Evolutionary conservation across 1,140 invertebrate genomes (phyloP).

Genomic region (Agrypnia vestita): DNA sequence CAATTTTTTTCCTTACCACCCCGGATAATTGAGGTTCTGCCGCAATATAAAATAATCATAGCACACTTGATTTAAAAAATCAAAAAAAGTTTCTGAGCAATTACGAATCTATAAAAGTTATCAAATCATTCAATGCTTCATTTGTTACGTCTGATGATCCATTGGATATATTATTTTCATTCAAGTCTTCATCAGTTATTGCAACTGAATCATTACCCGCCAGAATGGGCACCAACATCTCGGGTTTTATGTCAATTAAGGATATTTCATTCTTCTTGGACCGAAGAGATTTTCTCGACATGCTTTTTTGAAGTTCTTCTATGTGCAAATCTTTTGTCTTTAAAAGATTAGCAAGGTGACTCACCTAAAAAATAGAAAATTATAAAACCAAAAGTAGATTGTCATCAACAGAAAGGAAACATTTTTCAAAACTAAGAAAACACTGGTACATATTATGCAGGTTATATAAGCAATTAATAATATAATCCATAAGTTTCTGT

Average conservation of each 20-base stretch:
- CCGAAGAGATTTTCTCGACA: constrained; percentile 44
- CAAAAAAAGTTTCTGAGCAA: neutral
- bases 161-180: neutral
- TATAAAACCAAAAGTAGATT: too few species aligned
- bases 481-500: neutral
- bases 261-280: constrained; percentile 42
- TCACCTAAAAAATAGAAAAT: constrained; percentile 61
- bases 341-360: constrained; percentile 74
- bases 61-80: neutral
- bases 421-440: too few species aligned
- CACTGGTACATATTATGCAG: too few species aligned
- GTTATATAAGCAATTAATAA: neutral
- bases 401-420: too few species aligned
- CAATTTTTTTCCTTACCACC: too few species aligned
- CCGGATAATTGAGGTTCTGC: too few species aligned
- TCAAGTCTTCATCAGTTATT: constrained; percentile 6
- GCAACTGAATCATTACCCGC: neutral
- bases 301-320: constrained; percentile 68
- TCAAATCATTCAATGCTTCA: constrained; percentile 27
- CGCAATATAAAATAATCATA: too few species aligned
- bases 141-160: neutral
- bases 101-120: constrained; percentile 33
- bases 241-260: constrained; percentile 25
- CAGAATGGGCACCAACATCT: constrained; percentile 1
- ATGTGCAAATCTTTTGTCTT: constrained; percentile 75